Conservation (phyloP, 2,888 invertebrate species). For the Plutella xylostella region DNA sequence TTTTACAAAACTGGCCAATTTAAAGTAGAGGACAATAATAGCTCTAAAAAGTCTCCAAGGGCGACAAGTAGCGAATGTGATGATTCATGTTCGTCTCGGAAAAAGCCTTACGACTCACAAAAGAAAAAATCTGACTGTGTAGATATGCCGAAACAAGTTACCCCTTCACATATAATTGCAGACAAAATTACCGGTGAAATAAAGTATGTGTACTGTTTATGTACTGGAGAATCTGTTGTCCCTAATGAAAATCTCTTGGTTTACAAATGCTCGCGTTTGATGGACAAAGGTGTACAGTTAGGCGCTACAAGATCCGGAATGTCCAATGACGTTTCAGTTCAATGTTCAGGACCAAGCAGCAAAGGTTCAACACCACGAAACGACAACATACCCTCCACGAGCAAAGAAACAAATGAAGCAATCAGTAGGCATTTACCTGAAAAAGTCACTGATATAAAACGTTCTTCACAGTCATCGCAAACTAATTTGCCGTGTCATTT, state of each 20-base stretch:
- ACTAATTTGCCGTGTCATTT: neutral
- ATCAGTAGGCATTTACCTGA: too few relatives aligned
- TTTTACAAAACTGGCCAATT: too few relatives aligned
- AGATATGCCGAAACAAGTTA: constrained; percentile 1
- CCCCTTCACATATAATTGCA: constrained; percentile 1
- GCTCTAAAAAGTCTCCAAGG: too few relatives aligned
- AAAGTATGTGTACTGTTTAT: constrained; percentile 41
- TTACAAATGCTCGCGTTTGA: constrained; percentile 42
- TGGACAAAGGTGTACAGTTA: constrained; percentile 28
- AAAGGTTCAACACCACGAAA: neutral
- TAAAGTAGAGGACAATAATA: too few relatives aligned
- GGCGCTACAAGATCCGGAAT: constrained; percentile 17
- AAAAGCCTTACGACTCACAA: too few relatives aligned
- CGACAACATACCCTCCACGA: neutral
- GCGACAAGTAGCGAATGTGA: too few relatives aligned
- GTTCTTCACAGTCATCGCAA: constrained; percentile 4
- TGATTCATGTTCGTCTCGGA: too few relatives aligned
- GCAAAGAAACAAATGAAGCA: too few relatives aligned
- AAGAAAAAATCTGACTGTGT: too few relatives aligned
- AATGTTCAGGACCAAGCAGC: neutral
- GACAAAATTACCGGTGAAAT: constrained; percentile 25
- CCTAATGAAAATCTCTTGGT: constrained; percentile 37
- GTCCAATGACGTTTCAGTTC: constrained; percentile 9
- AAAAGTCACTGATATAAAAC: too few relatives aligned
- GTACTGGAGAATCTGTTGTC: constrained; percentile 27